phyloP scores from a whole-genome alignment of 2,113 vertebrate genomes.

The western clawed frog (Xenopus tropicalis) region DNA sequence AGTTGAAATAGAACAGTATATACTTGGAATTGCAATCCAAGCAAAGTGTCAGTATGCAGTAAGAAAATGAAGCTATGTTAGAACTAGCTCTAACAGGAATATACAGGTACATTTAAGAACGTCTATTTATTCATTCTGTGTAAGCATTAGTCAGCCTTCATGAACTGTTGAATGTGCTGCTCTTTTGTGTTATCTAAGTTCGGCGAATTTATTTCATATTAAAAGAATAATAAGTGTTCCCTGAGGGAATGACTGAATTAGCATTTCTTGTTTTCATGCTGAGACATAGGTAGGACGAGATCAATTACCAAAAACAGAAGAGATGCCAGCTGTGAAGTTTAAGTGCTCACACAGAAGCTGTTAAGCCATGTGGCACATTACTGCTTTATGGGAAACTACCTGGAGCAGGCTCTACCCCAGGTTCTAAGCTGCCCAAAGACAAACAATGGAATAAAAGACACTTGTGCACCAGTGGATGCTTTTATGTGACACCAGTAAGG shows the following conservation, averaged over 20 bases:
- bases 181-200: neutral
- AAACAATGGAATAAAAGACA: neutral
- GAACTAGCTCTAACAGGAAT: too few relatives aligned
- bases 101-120: too few relatives aligned
- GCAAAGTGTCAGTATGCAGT: too few relatives aligned
- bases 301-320: neutral
- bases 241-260: neutral
- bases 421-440: neutral
- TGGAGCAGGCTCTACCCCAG: neutral
- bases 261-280: neutral
- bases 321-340: neutral
- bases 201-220: neutral
- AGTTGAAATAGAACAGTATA: too few relatives aligned
- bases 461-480: neutral
- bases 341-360: neutral
- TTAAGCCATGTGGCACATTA: neutral
- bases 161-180: too few relatives aligned
- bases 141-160: too few relatives aligned
- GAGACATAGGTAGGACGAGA: conserved; percentile 6
- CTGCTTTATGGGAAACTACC: neutral
- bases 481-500: too few relatives aligned
- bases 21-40: too few relatives aligned
- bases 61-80: too few relatives aligned
- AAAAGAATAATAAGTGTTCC: conserved; percentile 1
- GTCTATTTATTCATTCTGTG: too few relatives aligned